A percentile compares a stretch with the other conserved stretches of the same genome.
Conservation (phyloP, 2,888 invertebrate genomes). For the Caenorhabditis wallacei region DNA sequence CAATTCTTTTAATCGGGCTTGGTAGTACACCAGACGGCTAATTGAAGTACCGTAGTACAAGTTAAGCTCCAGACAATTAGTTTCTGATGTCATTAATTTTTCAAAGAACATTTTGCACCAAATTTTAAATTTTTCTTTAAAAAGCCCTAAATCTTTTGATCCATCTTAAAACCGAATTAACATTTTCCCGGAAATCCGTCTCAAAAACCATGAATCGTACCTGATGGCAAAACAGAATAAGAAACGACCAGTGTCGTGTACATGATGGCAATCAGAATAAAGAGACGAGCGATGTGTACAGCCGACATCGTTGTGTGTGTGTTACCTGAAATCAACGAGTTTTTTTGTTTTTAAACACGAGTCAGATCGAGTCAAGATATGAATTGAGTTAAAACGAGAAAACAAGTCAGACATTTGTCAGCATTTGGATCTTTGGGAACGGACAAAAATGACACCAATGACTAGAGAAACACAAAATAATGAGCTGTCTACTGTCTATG, state of each 20-base stretch:
- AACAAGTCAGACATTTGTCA: constrained; percentile 41
- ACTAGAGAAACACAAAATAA: constrained; percentile 11
- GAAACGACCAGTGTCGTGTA: constrained; percentile 28
- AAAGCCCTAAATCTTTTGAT: not conserved
- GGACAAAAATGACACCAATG: constrained; percentile 15
- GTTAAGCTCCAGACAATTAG: not conserved
- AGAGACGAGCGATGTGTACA: constrained; percentile 40
- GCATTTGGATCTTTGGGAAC: constrained; percentile 10
- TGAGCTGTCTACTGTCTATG: constrained; percentile 22
- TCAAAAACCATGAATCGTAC: constrained; percentile 5
- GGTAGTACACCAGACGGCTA: not conserved
- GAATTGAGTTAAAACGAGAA: not conserved
- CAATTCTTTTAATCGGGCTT: not conserved
- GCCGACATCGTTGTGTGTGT: constrained; percentile 51
- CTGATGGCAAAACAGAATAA: constrained; percentile 40
- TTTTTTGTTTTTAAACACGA: too few relatives aligned
- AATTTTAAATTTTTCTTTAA: not conserved
- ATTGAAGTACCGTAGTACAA: not conserved
- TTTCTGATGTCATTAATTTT: not conserved
- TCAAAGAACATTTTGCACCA: too few relatives aligned
- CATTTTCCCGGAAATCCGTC: not conserved
- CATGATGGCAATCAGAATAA: constrained; percentile 35
- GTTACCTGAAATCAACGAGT: constrained; percentile 36
- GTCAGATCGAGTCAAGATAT: constrained; percentile 1
- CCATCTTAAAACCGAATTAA: not conserved